Conservation (phyloP, 1,140 invertebrate species). For the Babylonia areolata region DNA sequence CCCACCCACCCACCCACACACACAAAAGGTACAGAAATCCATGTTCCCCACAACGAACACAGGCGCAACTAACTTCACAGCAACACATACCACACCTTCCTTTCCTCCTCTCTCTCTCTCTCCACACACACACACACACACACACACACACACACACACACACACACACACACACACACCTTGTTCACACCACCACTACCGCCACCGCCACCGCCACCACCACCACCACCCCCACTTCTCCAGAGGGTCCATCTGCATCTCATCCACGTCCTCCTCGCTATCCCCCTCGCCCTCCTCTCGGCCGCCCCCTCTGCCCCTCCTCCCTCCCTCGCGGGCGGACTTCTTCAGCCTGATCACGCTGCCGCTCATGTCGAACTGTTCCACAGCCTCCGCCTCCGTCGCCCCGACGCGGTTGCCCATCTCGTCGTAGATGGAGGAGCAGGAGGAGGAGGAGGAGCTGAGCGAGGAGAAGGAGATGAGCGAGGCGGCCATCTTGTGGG, state of each 20-base stretch:
- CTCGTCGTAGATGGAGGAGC: background rate
- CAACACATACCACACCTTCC: too few species aligned
- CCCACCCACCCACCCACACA: too few species aligned
- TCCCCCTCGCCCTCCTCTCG: background rate
- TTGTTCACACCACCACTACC: too few species aligned
- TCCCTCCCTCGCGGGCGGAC: background rate
- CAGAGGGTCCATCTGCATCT: background rate
- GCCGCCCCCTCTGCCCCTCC: background rate
- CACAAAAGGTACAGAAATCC: too few species aligned
- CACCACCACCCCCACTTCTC: slow-evolving; percentile 4
- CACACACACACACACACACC: too few species aligned
- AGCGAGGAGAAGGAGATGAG: background rate
- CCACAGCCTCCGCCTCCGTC: background rate
- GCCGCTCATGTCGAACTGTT: background rate
- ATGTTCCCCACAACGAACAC: too few species aligned
- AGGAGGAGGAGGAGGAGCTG: background rate
- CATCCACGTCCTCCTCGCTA: background rate
- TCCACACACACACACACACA: too few species aligned
- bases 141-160: too few species aligned
- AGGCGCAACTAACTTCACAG: too few species aligned
- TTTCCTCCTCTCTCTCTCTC: too few species aligned
- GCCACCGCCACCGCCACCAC: too few species aligned
- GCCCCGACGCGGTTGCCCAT: background rate
- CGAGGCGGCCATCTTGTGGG: slow-evolving; percentile 88
- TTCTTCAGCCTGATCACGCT: background rate